Evolutionary conservation across 2,888 invertebrate genomes (phyloP), one percentile per base, ranked within the genome.

Genomic region (Oconnorella tubifera): DNA sequence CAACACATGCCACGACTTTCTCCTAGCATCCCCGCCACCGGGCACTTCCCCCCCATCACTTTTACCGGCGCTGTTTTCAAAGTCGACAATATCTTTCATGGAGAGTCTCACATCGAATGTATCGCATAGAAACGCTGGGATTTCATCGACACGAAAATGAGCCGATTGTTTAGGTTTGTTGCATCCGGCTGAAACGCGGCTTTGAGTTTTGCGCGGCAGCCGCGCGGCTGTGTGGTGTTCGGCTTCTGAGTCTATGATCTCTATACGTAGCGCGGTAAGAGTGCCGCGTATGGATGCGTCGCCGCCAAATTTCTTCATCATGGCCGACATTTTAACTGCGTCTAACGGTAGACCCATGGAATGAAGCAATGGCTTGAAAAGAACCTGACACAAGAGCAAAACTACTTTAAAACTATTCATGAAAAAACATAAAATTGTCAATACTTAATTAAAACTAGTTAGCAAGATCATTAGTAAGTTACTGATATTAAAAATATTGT

Each of bases 181-280:
- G 3, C 59, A 28, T 28, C 32, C 33, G n/a, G n/a, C n/a, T n/a
- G n/a, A n/a, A n/a, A n/a, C n/a, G 32, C n/a, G n/a, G n/a, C n/a
- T n/a, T n/a, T n/a, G n/a, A n/a, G n/a, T n/a, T n/a, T n/a, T n/a
- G n/a, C n/a, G n/a, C n/a, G n/a, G n/a, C n/a, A n/a, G n/a, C n/a
- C n/a, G n/a, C n/a, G n/a, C n/a, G n/a, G n/a, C n/a, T n/a, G n/a
- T n/a, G n/a, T n/a, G n/a, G n/a, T n/a, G n/a, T n/a, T n/a, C n/a
- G n/a, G n/a, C n/a, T n/a, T 95, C 94, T 74, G 94, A 92, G 71
- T 96, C 95, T 3, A 95, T 92, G 80, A 97, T 96, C 82, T 96
- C 92, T 66, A 96, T 91, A 70, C 91, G 87, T 84, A 96, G 88
- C 3, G 89, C 87, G 75, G 94, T 93, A 83, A 96, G 89, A 76